Percentiles rank a stretch among this genome's conserved stretches.
Conservation (phyloP, 2,888 invertebrate species). For the Euzetes globulus region DNA sequence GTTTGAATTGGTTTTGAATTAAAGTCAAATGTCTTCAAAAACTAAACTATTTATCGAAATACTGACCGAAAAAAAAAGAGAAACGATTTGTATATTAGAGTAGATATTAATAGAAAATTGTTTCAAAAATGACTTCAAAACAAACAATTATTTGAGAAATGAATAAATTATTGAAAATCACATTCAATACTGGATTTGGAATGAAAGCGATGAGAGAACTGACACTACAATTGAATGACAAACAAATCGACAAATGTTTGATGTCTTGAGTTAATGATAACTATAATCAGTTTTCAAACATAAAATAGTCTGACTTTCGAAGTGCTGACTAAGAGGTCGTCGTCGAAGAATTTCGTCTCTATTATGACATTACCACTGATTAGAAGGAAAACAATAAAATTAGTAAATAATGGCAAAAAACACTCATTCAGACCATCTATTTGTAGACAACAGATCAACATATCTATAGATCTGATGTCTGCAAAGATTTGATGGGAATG, state of each 20-base stretch:
- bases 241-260: not conserved
- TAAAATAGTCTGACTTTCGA: conserved; percentile 92
- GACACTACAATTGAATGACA: not conserved
- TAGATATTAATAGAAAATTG: not conserved
- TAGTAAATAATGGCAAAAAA: not conserved
- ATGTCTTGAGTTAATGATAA: not conserved
- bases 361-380: conserved; percentile 90
- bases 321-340: conserved; percentile 83
- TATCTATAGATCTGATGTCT: not conserved
- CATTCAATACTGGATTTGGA: not conserved
- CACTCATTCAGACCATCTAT: too few relatives aligned
- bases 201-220: too few relatives aligned
- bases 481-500: too few relatives aligned
- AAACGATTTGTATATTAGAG: too few relatives aligned
- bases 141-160: not conserved
- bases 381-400: conserved; percentile 45
- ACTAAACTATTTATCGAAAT: too few relatives aligned
- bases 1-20: too few relatives aligned
- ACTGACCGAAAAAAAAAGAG: too few relatives aligned
- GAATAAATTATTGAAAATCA: not conserved
- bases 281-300: conserved; percentile 56
- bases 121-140: conserved; percentile 1
- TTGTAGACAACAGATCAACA: too few relatives aligned
- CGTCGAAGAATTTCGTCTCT: conserved; percentile 94
- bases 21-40: too few relatives aligned